phyloP scores from a whole-genome alignment of 1,140 invertebrate genomes.

The Lerema accius region DNA sequence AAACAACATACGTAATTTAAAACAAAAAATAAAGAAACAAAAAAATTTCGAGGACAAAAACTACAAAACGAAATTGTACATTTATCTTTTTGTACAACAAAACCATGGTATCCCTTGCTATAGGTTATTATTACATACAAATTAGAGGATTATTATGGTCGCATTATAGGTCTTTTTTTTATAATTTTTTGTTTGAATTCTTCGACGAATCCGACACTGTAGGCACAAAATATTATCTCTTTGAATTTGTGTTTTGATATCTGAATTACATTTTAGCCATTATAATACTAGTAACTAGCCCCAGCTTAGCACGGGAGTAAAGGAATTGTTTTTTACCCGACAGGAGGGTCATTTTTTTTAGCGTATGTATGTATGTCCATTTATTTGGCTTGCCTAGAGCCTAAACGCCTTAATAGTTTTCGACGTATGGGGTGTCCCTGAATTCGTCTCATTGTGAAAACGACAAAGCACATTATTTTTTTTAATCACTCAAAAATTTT shows the following conservation, averaged over 20 bases:
- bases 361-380: no score
- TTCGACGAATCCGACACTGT: constrained; percentile 10
- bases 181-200: constrained; percentile 40
- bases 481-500: no score
- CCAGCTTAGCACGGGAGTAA: no score
- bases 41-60: neutral
- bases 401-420: no score
- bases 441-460: no score
- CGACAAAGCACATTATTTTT: no score
- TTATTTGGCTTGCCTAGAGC: no score
- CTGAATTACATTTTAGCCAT: constrained; percentile 10
- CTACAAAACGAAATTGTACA: neutral
- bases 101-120: constrained; percentile 30
- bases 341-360: no score
- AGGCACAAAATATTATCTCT: constrained; percentile 31
- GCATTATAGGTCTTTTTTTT: constrained; percentile 46
- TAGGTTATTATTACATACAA: constrained; percentile 50
- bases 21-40: neutral
- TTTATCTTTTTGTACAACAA: constrained; percentile 21
- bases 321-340: no score
- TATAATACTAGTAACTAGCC: no score
- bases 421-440: no score
- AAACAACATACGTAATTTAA: no score
- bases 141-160: constrained; percentile 55
- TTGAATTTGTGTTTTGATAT: constrained; percentile 32